Conservation (phyloP, 2,113 vertebrate species). For the Oryctolagus cuniculus region DNA sequence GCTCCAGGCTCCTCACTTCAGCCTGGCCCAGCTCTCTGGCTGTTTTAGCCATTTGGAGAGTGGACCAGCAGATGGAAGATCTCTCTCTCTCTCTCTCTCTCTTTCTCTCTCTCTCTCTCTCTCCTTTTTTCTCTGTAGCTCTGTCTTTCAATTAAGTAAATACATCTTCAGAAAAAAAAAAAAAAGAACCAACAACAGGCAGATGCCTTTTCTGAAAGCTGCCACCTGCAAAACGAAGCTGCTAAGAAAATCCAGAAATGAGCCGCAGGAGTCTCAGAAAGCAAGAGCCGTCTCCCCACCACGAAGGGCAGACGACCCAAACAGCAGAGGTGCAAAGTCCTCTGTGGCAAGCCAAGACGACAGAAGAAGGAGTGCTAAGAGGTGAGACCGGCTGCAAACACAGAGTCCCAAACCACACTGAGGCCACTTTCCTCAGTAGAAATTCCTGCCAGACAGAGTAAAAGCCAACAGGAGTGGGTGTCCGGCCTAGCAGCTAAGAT, state of each 20-base stretch:
- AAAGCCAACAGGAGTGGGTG: too few species aligned
- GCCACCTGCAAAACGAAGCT: not conserved
- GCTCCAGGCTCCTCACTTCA: too few species aligned
- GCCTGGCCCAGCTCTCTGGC: too few species aligned
- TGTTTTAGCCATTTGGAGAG: too few species aligned
- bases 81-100: too few species aligned
- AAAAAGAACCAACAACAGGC: not conserved
- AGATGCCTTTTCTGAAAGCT: not conserved
- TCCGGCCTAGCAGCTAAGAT: too few species aligned
- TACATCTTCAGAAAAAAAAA: too few species aligned
- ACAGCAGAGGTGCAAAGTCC: not conserved
- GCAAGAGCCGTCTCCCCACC: not conserved
- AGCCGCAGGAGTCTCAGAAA: not conserved
- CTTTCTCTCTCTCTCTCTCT: too few species aligned
- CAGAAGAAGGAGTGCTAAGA: not conserved
- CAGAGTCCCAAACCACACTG: not conserved
- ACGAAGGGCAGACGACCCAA: not conserved
- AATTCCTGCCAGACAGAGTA: not conserved
- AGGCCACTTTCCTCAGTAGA: not conserved
- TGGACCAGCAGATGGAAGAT: too few species aligned
- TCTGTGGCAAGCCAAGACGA: not conserved
- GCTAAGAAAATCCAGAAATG: not conserved
- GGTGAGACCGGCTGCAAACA: not conserved
- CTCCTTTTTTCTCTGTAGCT: too few species aligned
- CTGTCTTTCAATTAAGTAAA: too few species aligned